Base-by-base conservation (phyloP, 2,888 invertebrate species). In the Acronicta aceris region DNA sequence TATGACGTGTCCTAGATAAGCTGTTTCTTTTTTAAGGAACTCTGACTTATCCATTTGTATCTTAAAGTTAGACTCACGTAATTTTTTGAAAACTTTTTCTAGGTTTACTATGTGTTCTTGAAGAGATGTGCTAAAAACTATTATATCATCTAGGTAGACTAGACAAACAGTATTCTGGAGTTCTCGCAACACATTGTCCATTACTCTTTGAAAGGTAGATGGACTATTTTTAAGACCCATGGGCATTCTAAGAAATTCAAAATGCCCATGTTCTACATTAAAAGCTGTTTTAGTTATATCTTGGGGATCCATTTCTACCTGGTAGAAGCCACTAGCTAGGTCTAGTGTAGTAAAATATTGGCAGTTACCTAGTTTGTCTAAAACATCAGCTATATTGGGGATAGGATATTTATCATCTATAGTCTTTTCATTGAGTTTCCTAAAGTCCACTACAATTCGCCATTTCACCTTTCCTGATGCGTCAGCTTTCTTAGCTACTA, bases 221-320 rank as follows among this genome's bases (percentile, higher is more conserved):
- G 46, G 46, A 1, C 15, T 9, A 30, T 47, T 47, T 15, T 47
- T 47, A 1, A 47, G 15, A 2, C 46, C 46, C 46, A 47, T 47
- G 5, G 46, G 46, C 46, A 81, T 81, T 9, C 81, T 46, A 10
- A 74, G 30, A 46, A 77, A 82, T 56, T 83, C 81, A 40, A 63
- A 81, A 17, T 82, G 78, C 0, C 78, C 78, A 46, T 79, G 71
- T 33, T 81, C 79, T 0, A 78, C 77, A 17, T 65, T 71, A 21
- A 83, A 82, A 2, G 63, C 63, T 0, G 61, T 61, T 30, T 61
- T 61, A 0, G 15, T 13, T 6, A 61, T 38, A 12, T 61, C 56
- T 0, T 43, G 2, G 0, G 54, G 60, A 16, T 49, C 21, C 60
- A 60, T 55, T 43, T 59, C 59, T 0, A 59, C 59, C 15, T 55